Base-by-base conservation (phyloP, 1,140 invertebrate genomes). In the Drosophila willistoni region DNA sequence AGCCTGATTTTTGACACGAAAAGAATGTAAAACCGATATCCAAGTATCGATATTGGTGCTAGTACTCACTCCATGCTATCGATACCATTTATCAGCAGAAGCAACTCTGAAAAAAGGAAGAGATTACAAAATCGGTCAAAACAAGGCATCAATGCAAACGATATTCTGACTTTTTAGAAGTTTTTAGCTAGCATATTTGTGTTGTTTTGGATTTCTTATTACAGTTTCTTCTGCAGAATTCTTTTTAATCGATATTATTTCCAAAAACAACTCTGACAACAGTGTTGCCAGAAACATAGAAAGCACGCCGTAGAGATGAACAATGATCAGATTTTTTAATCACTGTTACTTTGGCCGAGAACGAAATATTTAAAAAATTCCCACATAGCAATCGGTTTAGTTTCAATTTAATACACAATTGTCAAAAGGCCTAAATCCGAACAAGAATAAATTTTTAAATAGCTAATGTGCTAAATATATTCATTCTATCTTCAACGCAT, bases 1-100 rank as follows among this genome's bases (percentile, higher is more conserved):
- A 85, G 77, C 78, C 68, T 89, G 87, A 68, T 84, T 83, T 89
- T 87, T 87, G 73, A 90, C 86, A 84, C 81, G 85, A 89, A 90
- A 89, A 89, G 80, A 81, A 81, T 70, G 79, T 81, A 51, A 51
- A 51, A 51, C 44, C 44, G 44, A 51, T 51, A 51, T 19, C 17
- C 19, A 12, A 51, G 17, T 22, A 51, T 51, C 44, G 44, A 22
- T 51, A 51, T 22, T 19, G 44, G 13, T 13, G 44, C 17, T 19
- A 51, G 19, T 22, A 51, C 29, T 29, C 29, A 29, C 29, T 29
- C 6, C 29, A 12, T 12, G 44, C 36, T 39, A 39, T 39, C 36
- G 10, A 39, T 39, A n/a, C 12, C 12, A 36, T 36, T 36, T 9
- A 12, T 19, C 9, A 3, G 0, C 7, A 51, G 17, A 51, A 22